A percentile compares a stretch with the other conserved stretches of the same genome.
Evolutionary conservation across 2,113 vertebrate genomes (phyloP).

Genomic region (Ramphastos sulfuratus): DNA sequence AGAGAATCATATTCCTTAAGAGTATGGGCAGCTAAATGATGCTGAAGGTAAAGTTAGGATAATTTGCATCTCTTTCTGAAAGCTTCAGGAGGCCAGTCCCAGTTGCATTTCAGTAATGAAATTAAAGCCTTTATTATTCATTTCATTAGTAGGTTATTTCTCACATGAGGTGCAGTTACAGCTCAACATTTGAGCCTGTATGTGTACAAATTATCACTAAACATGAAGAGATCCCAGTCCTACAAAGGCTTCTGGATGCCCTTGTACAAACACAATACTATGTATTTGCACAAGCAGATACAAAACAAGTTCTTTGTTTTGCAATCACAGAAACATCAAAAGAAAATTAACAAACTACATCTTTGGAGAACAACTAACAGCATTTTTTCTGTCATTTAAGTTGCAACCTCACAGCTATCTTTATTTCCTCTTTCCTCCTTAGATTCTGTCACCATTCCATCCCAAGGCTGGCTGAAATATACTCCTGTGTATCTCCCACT

Average conservation of each 20-base stretch:
- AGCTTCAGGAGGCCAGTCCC: background rate
- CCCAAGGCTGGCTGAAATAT: background rate
- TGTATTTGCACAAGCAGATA: background rate
- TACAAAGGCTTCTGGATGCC: background rate
- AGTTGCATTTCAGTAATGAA: background rate
- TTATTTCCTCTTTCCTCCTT: background rate
- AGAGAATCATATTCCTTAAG: background rate
- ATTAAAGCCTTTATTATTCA: background rate
- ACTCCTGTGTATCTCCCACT: background rate
- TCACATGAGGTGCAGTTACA: background rate
- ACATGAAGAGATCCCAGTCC: background rate
- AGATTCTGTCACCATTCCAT: background rate
- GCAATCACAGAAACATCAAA: background rate
- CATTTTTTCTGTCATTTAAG: background rate
- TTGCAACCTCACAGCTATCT: background rate
- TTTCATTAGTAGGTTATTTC: background rate
- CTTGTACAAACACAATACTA: background rate
- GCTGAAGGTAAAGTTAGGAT: background rate
- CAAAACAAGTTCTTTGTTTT: background rate
- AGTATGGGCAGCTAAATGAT: background rate
- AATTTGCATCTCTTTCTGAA: background rate
- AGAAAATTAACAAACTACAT: accelerated
- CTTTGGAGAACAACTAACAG: background rate
- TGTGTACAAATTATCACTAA: accelerated
- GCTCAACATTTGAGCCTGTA: background rate